These are phyloP conservation scores for Ceratina australensis DNA, from an alignment of 1,140 invertebrate genomes.

Conservation along the genomic window DNA sequence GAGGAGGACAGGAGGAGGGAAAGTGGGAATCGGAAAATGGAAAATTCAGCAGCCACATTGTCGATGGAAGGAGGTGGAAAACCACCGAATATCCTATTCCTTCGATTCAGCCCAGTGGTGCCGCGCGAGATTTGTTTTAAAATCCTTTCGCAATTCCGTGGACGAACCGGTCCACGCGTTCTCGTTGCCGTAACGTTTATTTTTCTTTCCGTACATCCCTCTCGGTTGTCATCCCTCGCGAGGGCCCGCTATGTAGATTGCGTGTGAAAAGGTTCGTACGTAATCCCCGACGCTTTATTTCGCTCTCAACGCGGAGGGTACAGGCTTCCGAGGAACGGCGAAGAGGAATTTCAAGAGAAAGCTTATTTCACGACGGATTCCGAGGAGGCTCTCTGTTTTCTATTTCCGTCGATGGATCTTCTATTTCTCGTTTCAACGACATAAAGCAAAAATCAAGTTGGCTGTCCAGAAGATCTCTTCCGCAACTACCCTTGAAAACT, in stretches of 20 bases:
- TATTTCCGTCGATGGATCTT: no score
- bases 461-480: no score
- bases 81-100: constrained; percentile 72
- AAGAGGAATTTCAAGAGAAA: background rate
- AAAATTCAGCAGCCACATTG: constrained; percentile 69
- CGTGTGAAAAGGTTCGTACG: constrained; percentile 69
- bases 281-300: constrained; percentile 67
- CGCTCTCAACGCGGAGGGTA: constrained; percentile 16
- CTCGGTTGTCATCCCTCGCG: constrained; percentile 20
- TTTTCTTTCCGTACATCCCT: constrained; percentile 27
- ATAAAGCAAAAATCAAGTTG: no score
- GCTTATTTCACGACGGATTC: background rate
- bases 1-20: constrained; percentile 38
- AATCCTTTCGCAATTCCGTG: constrained; percentile 78
- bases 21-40: constrained; percentile 70
- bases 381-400: no score
- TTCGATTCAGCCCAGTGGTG: constrained; percentile 77
- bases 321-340: background rate
- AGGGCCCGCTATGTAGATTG: constrained; percentile 68
- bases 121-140: constrained; percentile 79
- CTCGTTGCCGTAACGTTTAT: constrained; percentile 15
- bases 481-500: background rate
- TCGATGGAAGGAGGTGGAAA: constrained; percentile 52
- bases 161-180: constrained; percentile 52
- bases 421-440: no score